Percentiles rank a stretch among this genome's conserved stretches.
These are phyloP conservation scores for Epinephelus awoara DNA, from an alignment of 2,797 vertebrate species.

Conservation along the genomic window DNA sequence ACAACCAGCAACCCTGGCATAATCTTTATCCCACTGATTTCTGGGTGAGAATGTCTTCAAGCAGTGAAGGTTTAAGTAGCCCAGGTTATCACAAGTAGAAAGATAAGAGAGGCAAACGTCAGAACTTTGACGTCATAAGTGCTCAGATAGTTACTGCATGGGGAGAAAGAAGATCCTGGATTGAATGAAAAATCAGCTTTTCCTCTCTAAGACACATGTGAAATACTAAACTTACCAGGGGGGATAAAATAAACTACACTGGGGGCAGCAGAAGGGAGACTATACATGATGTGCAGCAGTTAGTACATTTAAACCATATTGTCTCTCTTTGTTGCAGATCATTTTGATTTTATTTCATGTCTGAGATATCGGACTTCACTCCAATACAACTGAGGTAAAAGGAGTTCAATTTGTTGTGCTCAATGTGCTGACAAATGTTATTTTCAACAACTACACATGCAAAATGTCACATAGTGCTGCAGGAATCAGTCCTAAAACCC, in stretches of 20 bases:
- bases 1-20: slow-evolving; percentile 2
- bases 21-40: slow-evolving; percentile 52
- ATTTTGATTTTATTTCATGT: not conserved
- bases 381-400: not conserved
- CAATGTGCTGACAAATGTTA: not conserved
- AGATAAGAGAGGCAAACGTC: slow-evolving; percentile 31
- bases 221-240: not conserved
- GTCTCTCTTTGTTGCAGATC: not conserved
- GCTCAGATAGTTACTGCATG: not conserved
- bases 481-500: no score
- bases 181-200: slow-evolving; percentile 16
- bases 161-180: not conserved
- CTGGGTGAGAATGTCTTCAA: slow-evolving; percentile 15
- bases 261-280: no score
- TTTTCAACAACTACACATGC: not conserved
- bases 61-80: slow-evolving; percentile 22
- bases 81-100: slow-evolving; percentile 28
- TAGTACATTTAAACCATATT: not conserved
- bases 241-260: slow-evolving; percentile 8
- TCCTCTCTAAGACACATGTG: slow-evolving; percentile 15
- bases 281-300: not conserved
- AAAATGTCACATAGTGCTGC: no score
- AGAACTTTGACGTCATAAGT: slow-evolving; percentile 20
- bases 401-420: not conserved
- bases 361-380: no score